These are phyloP conservation scores for Holacanthus passer DNA, from an alignment of 2,113 vertebrate genomes.

Conservation along the genomic window DNA sequence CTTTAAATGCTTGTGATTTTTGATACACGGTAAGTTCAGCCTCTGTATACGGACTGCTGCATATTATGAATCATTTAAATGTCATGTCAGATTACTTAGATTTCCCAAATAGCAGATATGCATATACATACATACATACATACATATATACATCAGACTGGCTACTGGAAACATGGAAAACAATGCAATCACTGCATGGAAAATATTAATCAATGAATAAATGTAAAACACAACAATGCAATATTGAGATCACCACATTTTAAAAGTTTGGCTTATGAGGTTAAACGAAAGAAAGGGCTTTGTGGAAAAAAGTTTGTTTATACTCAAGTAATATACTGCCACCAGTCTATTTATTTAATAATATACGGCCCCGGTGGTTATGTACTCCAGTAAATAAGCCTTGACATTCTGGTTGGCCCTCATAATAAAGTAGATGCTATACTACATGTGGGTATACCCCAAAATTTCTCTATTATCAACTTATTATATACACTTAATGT, in stretches of 20 bases:
- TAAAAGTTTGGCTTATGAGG: neutral
- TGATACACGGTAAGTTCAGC: neutral
- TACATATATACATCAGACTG: neutral
- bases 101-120: neutral
- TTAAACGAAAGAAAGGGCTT: neutral
- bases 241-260: neutral
- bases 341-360: neutral
- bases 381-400: neutral
- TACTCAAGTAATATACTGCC: neutral
- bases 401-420: neutral
- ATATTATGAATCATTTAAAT: slow-evolving; percentile 18
- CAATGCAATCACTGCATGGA: neutral
- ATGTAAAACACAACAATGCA: neutral
- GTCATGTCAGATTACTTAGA: slow-evolving; percentile 1
- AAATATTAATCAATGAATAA: too few relatives aligned
- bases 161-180: neutral
- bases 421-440: neutral
- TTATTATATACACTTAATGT: neutral
- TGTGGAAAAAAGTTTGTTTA: neutral
- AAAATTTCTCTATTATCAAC: neutral
- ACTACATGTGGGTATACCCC: neutral
- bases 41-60: neutral
- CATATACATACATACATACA: too few relatives aligned
- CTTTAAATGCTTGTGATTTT: neutral
- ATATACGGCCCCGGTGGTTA: neutral